These are phyloP conservation scores for Hydriomena furcata DNA, from an alignment of 2,888 invertebrate genomes.

Conservation along the genomic window DNA sequence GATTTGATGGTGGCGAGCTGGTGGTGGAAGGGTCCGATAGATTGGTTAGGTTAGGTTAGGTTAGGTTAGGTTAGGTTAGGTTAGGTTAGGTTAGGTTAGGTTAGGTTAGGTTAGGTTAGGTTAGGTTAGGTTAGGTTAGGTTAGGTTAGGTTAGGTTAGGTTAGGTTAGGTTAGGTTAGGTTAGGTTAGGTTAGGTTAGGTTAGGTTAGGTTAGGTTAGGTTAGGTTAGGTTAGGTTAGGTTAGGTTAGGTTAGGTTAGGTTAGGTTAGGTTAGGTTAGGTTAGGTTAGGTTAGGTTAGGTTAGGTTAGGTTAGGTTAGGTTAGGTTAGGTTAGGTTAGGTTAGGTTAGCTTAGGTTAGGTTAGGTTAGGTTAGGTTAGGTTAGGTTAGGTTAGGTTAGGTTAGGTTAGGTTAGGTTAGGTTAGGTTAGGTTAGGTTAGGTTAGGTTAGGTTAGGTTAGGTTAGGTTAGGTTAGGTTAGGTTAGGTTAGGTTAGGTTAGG, in stretches of 20 bases:
- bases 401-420: constrained; percentile 30
- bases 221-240: constrained; percentile 22
- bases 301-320: constrained; percentile 16
- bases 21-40: too few relatives aligned
- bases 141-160: constrained; percentile 6
- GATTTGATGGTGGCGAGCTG: too few relatives aligned
- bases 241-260: constrained; percentile 32
- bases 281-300: constrained; percentile 31
- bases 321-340: constrained; percentile 17
- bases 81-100: constrained; percentile 10
- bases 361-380: constrained; percentile 26
- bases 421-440: constrained; percentile 31
- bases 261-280: constrained; percentile 34
- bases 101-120: neutral
- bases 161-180: constrained; percentile 3
- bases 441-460: constrained; percentile 31
- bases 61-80: neutral
- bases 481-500: constrained; percentile 28
- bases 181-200: constrained; percentile 9
- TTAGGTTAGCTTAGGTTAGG: constrained; percentile 26
- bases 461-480: constrained; percentile 27
- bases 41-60: constrained; percentile 16
- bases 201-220: constrained; percentile 13
- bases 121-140: constrained; percentile 12
- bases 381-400: constrained; percentile 30